Base-by-base conservation (phyloP, 2,113 vertebrate genomes). In the Alouatta palliata region DNA sequence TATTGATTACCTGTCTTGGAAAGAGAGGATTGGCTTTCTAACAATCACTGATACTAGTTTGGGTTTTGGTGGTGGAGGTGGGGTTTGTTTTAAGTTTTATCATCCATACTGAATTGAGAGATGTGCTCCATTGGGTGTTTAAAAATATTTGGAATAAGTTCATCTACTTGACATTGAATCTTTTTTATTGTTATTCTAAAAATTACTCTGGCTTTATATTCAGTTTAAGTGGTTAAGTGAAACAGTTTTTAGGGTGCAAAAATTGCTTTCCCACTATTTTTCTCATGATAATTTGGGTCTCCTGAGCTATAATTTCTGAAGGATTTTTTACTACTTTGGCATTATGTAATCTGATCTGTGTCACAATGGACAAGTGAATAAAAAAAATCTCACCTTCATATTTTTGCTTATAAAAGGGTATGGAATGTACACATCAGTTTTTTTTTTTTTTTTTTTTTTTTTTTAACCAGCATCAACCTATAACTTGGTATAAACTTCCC, bases 141-240 rank as follows among this genome's bases (percentile, higher is more conserved):
- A 96, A 2, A 98, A 94, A 95, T 97, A 97, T 96, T 98, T 98
- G 81, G 98, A 98, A 88, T 90, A 97, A 94, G 88, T 97, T 97
- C 87, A 85, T 98, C 86, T 97, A 97, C 85, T 98, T 98, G 97
- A 97, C 75, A 97, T n/a, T 96, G 37, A 96, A 96, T 96, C 75
- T 97, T 98, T 97, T 98, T 95, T 90, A 97, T 98, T 97, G 64
- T 96, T 98, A 95, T 94, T 96, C 95, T 96, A 97, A 96, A 97
- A 96, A 92, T 95, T 98, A 92, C 77, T 40, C 82, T 95, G 96
- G 83, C 94, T 93, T 97, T 96, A 75, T 87, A 6, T 66, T 98
- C 95, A 70, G 2, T 98, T 98, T 98, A 98, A 97, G 56, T 97
- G 92, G 77, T 83, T 94, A 97, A 97, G 84, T 96, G 70, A 97